phyloP scores from a whole-genome alignment of 35 echinoderm and acorn worm species.

The Apostichopus japonicus region DNA sequence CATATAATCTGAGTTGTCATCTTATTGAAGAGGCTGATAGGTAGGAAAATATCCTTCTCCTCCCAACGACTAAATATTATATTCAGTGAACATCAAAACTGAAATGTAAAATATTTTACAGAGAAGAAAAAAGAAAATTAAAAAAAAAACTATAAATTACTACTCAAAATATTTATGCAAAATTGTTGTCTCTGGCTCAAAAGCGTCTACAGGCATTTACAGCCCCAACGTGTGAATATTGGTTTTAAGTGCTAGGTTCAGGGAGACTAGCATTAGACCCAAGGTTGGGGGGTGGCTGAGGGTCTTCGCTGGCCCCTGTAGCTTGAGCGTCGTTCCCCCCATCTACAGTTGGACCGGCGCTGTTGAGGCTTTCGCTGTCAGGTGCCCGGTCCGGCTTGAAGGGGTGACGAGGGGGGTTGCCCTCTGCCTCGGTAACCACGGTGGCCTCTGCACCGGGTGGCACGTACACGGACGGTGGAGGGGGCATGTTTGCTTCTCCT shows the following conservation, averaged over 20 bases:
- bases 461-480: slow-evolving; percentile 13
- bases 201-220: too few relatives aligned
- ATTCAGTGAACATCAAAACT: too few relatives aligned
- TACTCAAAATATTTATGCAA: too few relatives aligned
- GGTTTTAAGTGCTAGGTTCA: neutral
- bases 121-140: too few relatives aligned
- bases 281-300: neutral
- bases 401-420: neutral
- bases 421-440: neutral
- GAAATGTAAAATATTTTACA: too few relatives aligned
- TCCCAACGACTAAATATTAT: too few relatives aligned
- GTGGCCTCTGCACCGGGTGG: slow-evolving; percentile 10
- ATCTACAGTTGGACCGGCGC: neutral
- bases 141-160: too few relatives aligned
- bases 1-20: too few relatives aligned
- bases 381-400: neutral
- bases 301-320: neutral
- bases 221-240: too few relatives aligned
- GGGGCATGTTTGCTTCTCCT: slow-evolving; percentile 23
- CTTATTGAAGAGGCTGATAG: too few relatives aligned
- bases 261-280: neutral
- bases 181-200: too few relatives aligned
- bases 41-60: too few relatives aligned
- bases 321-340: neutral
- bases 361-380: neutral